Evolutionary conservation across 2,113 vertebrate genomes (phyloP), one percentile per base, ranked within the genome.

Genomic region (Felis chaus): DNA sequence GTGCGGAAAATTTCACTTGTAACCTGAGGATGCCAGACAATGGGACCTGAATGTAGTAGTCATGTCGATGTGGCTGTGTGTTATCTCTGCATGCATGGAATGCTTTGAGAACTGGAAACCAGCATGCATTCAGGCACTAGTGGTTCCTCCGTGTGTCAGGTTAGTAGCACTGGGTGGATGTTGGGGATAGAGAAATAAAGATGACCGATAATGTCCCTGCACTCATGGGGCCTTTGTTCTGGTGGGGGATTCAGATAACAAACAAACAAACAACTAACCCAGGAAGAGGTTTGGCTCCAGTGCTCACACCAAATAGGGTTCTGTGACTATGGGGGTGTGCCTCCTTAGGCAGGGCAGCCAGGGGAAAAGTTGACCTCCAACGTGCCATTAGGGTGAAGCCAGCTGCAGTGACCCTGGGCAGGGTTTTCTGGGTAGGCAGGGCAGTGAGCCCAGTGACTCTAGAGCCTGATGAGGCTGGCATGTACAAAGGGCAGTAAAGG

Each of bases 211-310:
- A 55, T n/a, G 61, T 19, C 19, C 21, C 45, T 3, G 0, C 0
- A 0, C 18, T n/a, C n/a, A 4, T 1, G 4, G 15, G 21, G 2
- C 36, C 65, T 74, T 36, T 5, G 4, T 10, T 36, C 31, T 4
- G 48, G 33, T 36, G 3, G 18, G 13, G 3, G 18, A 15, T n/a
- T 74, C 6, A 33, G 86, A 68, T 2, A 19, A 48, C 9, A 48
- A 25, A 21, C 11, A 45, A 21, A 36, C 50, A 65, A 55, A 74
- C 9, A 29, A 9, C 50, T 48, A n/a, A 39, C 31, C 25, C 36
- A 14, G 19, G 23, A 81, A 57, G 69, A 31, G 11, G 39, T 5
- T 15, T 3, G 9, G 41, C n/a, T 66, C 39, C 18, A 1, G 5
- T 0, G 14, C 45, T 36, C 61, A 50, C 13, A 50, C 61, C 33